These are phyloP conservation scores for Galago senegalensis DNA, from an alignment of 2,797 vertebrate genomes.

Conservation along the genomic window DNA sequence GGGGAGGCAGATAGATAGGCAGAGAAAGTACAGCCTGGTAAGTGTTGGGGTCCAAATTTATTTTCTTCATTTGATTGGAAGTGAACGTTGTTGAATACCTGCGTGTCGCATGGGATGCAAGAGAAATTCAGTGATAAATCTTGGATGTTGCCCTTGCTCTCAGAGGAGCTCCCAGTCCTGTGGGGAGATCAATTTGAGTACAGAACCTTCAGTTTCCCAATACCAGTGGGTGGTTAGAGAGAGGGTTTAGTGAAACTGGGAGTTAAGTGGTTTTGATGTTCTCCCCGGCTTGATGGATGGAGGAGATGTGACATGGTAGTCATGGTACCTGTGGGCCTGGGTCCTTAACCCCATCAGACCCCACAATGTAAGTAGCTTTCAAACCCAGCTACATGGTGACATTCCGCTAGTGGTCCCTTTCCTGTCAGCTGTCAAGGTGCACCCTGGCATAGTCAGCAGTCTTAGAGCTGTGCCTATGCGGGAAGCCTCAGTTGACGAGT, in stretches of 20 bases:
- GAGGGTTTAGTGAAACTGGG: background rate
- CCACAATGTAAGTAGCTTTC: background rate
- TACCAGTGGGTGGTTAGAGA: rapidly evolving
- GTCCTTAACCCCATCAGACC: background rate
- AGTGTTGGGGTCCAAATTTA: too few species aligned
- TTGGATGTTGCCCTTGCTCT: background rate
- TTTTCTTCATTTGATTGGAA: background rate
- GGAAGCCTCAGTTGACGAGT: too few species aligned
- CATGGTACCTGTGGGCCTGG: background rate
- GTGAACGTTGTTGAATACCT: background rate
- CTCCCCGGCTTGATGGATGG: background rate
- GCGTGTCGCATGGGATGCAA: rapidly evolving
- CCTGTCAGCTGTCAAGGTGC: background rate
- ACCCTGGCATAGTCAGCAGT: rapidly evolving
- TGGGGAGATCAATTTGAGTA: too few species aligned
- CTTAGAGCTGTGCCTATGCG: background rate
- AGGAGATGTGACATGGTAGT: background rate
- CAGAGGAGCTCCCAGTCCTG: background rate
- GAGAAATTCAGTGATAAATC: rapidly evolving
- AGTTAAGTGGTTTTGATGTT: background rate
- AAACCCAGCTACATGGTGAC: background rate
- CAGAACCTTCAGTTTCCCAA: background rate
- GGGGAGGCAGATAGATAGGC: background rate
- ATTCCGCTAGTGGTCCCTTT: background rate
- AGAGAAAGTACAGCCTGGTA: background rate